Conservation (phyloP, 2,888 invertebrate genomes). For the Unio pictorum region DNA sequence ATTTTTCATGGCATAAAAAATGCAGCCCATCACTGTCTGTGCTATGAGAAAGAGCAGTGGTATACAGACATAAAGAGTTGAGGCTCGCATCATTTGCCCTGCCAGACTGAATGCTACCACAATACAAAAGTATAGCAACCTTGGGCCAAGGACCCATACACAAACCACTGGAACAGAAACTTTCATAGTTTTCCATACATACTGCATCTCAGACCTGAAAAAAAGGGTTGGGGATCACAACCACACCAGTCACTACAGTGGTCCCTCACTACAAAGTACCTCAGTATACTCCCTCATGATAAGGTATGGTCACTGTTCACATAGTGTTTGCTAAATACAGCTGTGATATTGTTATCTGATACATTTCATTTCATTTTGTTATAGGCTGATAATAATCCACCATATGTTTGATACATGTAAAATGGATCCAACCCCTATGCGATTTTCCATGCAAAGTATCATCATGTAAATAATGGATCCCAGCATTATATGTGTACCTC, state of each 20-base stretch:
- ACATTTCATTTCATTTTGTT: too few relatives aligned
- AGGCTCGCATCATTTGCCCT: slow-evolving; percentile 20
- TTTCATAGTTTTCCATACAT: slow-evolving; percentile 16
- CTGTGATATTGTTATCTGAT: too few relatives aligned
- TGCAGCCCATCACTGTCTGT: slow-evolving; percentile 31
- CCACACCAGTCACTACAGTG: background rate
- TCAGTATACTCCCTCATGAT: slow-evolving; percentile 2
- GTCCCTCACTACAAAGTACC: background rate
- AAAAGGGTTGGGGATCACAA: slow-evolving; percentile 8
- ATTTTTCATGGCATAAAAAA: slow-evolving; percentile 7
- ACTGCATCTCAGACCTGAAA: slow-evolving; percentile 30
- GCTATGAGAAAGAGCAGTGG: slow-evolving; percentile 30
- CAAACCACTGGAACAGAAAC: slow-evolving; percentile 16
- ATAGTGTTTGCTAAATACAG: too few relatives aligned
- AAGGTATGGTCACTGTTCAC: background rate
- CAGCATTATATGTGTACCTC: too few relatives aligned
- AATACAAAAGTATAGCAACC: slow-evolving; percentile 26
- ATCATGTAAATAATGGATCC: too few relatives aligned
- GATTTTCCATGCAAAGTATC: too few relatives aligned
- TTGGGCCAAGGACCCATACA: slow-evolving; percentile 40
- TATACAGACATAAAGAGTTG: slow-evolving; percentile 25
- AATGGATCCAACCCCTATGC: too few relatives aligned
- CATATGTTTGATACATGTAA: too few relatives aligned
- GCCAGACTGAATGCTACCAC: slow-evolving; percentile 21
- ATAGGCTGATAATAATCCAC: too few relatives aligned